phyloP scores from a whole-genome alignment of 2,888 invertebrate species.

The Ditula angustiorana region DNA sequence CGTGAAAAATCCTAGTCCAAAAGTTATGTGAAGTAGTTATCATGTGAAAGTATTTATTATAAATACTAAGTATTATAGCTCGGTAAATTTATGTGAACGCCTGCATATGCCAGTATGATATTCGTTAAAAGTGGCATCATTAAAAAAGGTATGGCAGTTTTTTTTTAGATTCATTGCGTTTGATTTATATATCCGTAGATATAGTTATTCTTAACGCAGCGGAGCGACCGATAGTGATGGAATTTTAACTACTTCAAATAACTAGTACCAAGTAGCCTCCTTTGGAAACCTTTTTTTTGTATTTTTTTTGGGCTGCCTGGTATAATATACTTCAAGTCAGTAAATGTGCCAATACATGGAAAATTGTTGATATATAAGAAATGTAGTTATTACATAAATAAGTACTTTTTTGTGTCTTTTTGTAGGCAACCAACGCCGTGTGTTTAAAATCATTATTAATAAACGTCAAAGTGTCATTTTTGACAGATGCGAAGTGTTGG shows the following conservation, averaged over 20 bases:
- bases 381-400: slow-evolving; percentile 81
- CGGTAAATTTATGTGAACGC: slow-evolving; percentile 15
- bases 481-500: slow-evolving; percentile 31
- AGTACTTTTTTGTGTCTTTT: slow-evolving; percentile 47
- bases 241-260: slow-evolving; percentile 56
- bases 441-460: slow-evolving; percentile 11
- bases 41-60: slow-evolving; percentile 35
- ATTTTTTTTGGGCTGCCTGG: slow-evolving; percentile 11
- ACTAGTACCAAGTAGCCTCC: slow-evolving; percentile 30
- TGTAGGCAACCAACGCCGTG: slow-evolving; percentile 44
- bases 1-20: slow-evolving; percentile 50
- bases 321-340: slow-evolving; percentile 60
- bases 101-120: slow-evolving; percentile 29
- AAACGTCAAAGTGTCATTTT: slow-evolving; percentile 17
- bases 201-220: slow-evolving; percentile 71
- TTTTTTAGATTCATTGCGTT: slow-evolving; percentile 57
- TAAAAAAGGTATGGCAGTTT: slow-evolving; percentile 14
- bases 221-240: slow-evolving; percentile 43
- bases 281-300: neutral
- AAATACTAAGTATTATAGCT: slow-evolving; percentile 26
- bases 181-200: slow-evolving; percentile 77
- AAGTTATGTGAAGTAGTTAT: slow-evolving; percentile 51
- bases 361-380: slow-evolving; percentile 57
- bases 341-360: slow-evolving; percentile 76
- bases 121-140: slow-evolving; percentile 19